phyloP scores from a whole-genome alignment of 1,140 invertebrate species.

The Ditylenchus dipsaci region DNA sequence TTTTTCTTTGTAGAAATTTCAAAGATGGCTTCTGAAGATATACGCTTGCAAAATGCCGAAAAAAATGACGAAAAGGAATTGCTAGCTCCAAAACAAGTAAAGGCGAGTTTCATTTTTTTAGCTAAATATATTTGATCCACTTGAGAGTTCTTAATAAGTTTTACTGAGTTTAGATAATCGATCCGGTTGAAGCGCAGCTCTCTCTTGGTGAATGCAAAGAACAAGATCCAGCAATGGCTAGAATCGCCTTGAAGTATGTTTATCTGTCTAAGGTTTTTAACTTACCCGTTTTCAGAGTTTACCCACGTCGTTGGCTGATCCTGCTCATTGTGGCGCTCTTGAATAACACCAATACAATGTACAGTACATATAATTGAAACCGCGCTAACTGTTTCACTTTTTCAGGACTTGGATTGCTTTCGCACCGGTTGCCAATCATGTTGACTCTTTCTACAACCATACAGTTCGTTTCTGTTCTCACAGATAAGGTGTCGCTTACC shows the following conservation, averaged over 20 bases:
- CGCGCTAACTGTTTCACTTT: too few relatives aligned
- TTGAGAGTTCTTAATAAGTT: neutral
- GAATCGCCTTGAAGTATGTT: constrained; percentile 29
- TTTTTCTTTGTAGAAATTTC: neutral
- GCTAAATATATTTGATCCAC: neutral
- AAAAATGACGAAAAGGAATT: constrained; percentile 7
- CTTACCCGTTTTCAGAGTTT: constrained; percentile 31
- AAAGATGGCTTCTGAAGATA: neutral
- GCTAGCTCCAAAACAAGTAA: neutral
- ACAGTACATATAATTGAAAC: too few relatives aligned
- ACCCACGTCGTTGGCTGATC: constrained; percentile 46
- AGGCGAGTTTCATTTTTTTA: neutral
- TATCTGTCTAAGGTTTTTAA: neutral
- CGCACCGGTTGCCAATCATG: constrained; percentile 45
- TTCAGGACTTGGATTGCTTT: constrained; percentile 38
- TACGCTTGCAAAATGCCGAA: constrained; percentile 2
- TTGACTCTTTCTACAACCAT: constrained; percentile 34
- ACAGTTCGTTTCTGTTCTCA: constrained; percentile 5
- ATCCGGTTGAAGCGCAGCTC: constrained; percentile 25
- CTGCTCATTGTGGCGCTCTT: constrained; percentile 41
- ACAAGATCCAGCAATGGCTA: constrained; percentile 19
- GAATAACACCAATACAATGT: constrained; percentile 41
- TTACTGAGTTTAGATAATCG: constrained; percentile 16
- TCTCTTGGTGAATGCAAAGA: constrained; percentile 26
- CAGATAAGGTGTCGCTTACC: neutral